Base-by-base conservation (phyloP, 2,888 invertebrate genomes). In the Plebejus melissa region DNA sequence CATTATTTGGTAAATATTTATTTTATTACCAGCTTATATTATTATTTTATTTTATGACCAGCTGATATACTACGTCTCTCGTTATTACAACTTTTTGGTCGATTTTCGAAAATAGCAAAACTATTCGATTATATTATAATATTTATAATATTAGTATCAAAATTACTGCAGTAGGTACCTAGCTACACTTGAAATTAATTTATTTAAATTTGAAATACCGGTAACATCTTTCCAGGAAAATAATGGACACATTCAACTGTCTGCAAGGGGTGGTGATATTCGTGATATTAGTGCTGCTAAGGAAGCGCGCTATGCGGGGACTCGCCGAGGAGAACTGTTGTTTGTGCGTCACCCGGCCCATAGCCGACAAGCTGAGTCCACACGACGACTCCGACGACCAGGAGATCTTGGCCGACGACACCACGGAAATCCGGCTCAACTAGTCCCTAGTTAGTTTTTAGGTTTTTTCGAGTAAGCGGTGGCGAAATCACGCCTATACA, bases 191-290 rank as follows among this genome's bases (percentile, higher is more conserved):
- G n/a, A n/a, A 22, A 22, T 22, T 22, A 22, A 22, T 22, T 22
- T 22, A 22, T 22, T 7, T 22, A 1, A 58, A 57, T 57, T 57
- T 7, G 2, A 60, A 11, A 28, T 50, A 65, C 3, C 9, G 13
- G n/a, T 60, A n/a, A 74, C 83, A 84, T 11, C 69, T 60, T 58
- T 54, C 57, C 88, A 95, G 95, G 95, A 89, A 93, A 82, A 89
- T 95, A 69, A 94, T 94, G 82, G 96, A 96, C 86, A 91, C 92
- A 11, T 90, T 96, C 81, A 96, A 96, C 87, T 93, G 94, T 46
- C 88, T 96, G 5, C 95, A 96, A 93, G 96, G 96, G 0, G 85
- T 95, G 6, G 86, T 95, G 46, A 95, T 96, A 82, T 96, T 96
- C 85, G 78, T 95, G 41, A 88, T 96, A 36, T 85, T 96, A 74